Percentiles rank a stretch among this genome's conserved stretches.
phyloP scores from a whole-genome alignment of 2,113 vertebrate species.

The Cettia cetti region DNA sequence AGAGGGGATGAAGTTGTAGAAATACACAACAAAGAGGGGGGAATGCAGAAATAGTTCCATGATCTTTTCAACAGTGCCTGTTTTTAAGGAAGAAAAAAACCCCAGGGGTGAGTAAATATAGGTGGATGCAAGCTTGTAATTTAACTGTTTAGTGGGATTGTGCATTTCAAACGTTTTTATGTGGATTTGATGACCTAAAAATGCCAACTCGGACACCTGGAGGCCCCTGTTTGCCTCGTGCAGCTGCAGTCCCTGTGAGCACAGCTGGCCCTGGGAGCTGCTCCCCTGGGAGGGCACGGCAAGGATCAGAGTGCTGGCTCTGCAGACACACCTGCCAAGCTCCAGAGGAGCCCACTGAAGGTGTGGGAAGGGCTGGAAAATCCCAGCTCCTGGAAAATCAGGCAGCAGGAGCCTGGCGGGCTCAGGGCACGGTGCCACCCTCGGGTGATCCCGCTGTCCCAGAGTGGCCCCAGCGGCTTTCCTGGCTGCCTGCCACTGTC shows the following conservation, averaged over 20 bases:
- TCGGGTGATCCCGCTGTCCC: not conserved
- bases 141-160: not conserved
- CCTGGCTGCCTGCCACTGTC: not conserved
- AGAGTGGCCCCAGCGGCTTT: not conserved
- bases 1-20: not conserved
- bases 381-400: not conserved
- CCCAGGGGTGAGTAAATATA: rapidly evolving
- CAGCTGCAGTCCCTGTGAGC: not conserved
- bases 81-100: not conserved
- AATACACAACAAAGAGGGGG: not conserved
- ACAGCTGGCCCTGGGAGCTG: not conserved
- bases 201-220: not conserved
- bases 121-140: not conserved
- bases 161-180: not conserved
- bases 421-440: not conserved
- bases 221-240: not conserved
- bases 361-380: not conserved
- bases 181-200: not conserved
- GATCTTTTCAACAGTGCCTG: not conserved
- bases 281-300: not conserved
- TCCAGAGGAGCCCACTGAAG: not conserved
- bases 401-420: not conserved
- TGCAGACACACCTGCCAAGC: rapidly evolving
- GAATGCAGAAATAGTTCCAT: not conserved
- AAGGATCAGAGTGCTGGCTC: rapidly evolving